These are phyloP conservation scores for Collichthys lucidus DNA, from an alignment of 2,113 vertebrate species.

Conservation along the genomic window DNA sequence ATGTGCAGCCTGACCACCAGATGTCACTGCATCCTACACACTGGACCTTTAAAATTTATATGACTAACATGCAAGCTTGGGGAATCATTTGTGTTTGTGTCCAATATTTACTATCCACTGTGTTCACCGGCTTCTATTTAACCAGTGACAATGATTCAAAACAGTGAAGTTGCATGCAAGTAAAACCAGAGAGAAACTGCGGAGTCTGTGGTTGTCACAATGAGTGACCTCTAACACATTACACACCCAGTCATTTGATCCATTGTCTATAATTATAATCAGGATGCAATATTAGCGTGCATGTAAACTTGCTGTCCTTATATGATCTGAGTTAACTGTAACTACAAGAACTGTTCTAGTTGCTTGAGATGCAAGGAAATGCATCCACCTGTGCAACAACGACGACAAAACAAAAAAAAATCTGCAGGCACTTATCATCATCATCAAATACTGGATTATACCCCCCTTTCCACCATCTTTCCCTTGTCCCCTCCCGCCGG, in stretches of 20 bases:
- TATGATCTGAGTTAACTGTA: background rate
- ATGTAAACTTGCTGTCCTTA: background rate
- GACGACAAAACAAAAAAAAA: background rate
- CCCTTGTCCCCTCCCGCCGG: conserved; percentile 6
- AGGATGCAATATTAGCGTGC: background rate
- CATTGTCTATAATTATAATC: background rate
- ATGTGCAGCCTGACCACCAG: too few species aligned
- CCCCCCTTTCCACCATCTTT: background rate
- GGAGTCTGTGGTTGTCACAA: too few species aligned
- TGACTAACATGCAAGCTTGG: background rate
- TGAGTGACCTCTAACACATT: too few species aligned
- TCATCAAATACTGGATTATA: background rate
- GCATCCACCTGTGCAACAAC: background rate
- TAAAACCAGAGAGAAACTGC: background rate
- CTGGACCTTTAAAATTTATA: background rate
- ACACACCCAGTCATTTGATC: background rate
- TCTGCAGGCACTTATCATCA: background rate
- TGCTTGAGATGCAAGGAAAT: background rate
- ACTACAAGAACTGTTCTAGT: background rate
- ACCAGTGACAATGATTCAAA: background rate
- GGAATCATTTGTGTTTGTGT: background rate
- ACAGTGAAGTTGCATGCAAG: background rate
- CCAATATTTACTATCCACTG: background rate
- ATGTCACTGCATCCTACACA: too few species aligned
- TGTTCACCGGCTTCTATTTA: too few species aligned